A percentile compares a stretch with the other conserved stretches of the same genome.
Conservation (phyloP, 2,888 invertebrate species). For the Unio pictorum region DNA sequence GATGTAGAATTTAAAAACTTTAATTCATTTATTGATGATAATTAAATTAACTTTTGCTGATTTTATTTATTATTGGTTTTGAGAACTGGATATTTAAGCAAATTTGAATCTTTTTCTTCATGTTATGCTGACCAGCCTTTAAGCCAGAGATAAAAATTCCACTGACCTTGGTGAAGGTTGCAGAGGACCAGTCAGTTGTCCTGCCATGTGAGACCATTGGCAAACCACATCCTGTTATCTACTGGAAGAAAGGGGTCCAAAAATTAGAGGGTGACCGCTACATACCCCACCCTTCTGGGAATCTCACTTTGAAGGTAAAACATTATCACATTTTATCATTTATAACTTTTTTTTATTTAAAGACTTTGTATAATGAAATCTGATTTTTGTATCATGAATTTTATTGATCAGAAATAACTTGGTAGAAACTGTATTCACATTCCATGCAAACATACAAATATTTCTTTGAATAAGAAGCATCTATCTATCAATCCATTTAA, state of each 20-base stretch:
- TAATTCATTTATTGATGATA: too few species aligned
- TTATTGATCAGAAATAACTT: too few species aligned
- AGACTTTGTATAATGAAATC: background rate
- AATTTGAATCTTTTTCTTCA: too few species aligned
- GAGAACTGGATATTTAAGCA: too few species aligned
- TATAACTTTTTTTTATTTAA: background rate
- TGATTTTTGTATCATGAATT: too few species aligned
- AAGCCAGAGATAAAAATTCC: slow-evolving; percentile 89
- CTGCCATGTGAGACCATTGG: slow-evolving; percentile 89
- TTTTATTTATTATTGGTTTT: too few species aligned
- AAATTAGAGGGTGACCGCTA: slow-evolving; percentile 85
- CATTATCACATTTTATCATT: background rate
- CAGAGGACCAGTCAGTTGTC: slow-evolving; percentile 58
- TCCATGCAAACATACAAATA: too few species aligned
- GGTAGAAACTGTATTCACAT: too few species aligned
- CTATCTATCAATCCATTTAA: too few species aligned
- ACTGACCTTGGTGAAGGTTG: slow-evolving; percentile 54
- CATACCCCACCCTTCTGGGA: slow-evolving; percentile 82
- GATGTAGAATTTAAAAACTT: too few species aligned
- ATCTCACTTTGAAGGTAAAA: slow-evolving; percentile 80
- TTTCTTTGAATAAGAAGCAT: too few species aligned
- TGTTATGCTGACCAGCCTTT: slow-evolving; percentile 76
- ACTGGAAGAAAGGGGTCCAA: slow-evolving; percentile 80
- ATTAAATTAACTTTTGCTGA: too few species aligned
- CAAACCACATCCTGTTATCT: slow-evolving; percentile 93